These are phyloP conservation scores for Hydrolagus affinis DNA, from an alignment of 2,113 vertebrate genomes.

Conservation along the genomic window DNA sequence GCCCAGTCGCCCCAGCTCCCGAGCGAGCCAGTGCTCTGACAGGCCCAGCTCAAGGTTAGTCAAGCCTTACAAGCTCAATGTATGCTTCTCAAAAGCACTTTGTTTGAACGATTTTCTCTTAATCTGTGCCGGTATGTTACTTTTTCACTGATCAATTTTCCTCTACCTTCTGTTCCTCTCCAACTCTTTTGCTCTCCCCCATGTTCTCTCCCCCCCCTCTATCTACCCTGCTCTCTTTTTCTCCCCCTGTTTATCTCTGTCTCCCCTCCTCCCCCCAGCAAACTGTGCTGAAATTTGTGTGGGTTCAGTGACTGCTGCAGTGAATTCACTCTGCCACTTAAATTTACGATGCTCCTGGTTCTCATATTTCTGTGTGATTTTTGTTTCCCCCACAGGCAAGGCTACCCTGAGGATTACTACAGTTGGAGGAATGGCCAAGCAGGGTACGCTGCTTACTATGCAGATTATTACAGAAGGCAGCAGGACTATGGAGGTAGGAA, in stretches of 20 bases:
- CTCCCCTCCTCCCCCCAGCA: not conserved
- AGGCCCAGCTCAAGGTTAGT: slow-evolving; percentile 72
- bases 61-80: not conserved
- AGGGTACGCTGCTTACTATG: slow-evolving; percentile 72
- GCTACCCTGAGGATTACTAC: slow-evolving; percentile 68
- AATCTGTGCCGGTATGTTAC: not conserved
- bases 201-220: not conserved
- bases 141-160: too few relatives aligned
- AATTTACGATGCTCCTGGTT: too few relatives aligned
- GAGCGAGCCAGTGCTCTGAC: slow-evolving; percentile 85
- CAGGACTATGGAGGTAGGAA: slow-evolving; percentile 64
- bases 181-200: not conserved
- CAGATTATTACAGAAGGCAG: slow-evolving; percentile 63
- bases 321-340: too few relatives aligned
- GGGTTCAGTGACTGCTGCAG: too few relatives aligned
- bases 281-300: too few relatives aligned
- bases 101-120: not conserved
- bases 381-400: slow-evolving; percentile 58
- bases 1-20: slow-evolving; percentile 72
- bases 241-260: not conserved
- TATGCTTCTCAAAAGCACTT: not conserved
- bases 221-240: not conserved
- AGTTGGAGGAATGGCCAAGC: slow-evolving; percentile 62
- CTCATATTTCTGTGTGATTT: slow-evolving; percentile 33
- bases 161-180: not conserved